Evolutionary conservation across 2,797 vertebrate genomes (phyloP).

Genomic region (Mus caroli): DNA sequence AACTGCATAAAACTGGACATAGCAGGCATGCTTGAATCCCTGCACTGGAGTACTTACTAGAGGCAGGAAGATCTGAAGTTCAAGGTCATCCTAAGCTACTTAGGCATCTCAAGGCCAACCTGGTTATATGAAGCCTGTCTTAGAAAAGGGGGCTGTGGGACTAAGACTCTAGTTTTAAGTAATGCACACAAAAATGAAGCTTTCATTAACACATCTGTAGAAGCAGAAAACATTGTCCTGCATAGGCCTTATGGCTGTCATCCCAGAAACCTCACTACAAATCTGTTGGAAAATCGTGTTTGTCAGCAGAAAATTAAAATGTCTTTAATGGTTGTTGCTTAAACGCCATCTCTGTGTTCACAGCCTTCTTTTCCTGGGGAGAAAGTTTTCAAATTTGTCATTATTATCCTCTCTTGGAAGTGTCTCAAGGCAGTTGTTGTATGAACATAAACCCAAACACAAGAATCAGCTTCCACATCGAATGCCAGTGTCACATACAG

Average conservation of each 20-base stretch:
- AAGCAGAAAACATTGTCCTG: constrained; percentile 70
- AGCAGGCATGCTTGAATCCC: not conserved
- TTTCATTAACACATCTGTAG: constrained; percentile 65
- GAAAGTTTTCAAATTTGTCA: constrained; percentile 83
- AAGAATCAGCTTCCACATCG: constrained; percentile 81
- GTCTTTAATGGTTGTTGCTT: constrained; percentile 77
- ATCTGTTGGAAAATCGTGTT: constrained; percentile 80
- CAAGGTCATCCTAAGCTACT: not conserved
- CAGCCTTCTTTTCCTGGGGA: constrained; percentile 74
- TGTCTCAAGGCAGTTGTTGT: constrained; percentile 81
- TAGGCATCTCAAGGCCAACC: not conserved
- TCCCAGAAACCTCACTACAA: constrained; percentile 80
- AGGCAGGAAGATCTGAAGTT: not conserved
- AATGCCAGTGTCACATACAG: constrained; percentile 65
- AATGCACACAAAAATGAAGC: constrained; percentile 35
- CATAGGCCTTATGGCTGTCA: constrained; percentile 74
- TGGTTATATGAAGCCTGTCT: too few species aligned
- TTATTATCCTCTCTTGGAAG: constrained; percentile 84
- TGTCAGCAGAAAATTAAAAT: constrained; percentile 85
- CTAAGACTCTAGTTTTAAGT: constrained; percentile 1
- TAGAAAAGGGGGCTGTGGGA: not conserved
- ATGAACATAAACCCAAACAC: constrained; percentile 82
- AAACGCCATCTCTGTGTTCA: constrained; percentile 68
- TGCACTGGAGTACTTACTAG: too few species aligned
- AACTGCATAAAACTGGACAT: not conserved